Base-by-base conservation (phyloP, 2,113 vertebrate species). In the Gasterosteus nipponicus region DNA sequence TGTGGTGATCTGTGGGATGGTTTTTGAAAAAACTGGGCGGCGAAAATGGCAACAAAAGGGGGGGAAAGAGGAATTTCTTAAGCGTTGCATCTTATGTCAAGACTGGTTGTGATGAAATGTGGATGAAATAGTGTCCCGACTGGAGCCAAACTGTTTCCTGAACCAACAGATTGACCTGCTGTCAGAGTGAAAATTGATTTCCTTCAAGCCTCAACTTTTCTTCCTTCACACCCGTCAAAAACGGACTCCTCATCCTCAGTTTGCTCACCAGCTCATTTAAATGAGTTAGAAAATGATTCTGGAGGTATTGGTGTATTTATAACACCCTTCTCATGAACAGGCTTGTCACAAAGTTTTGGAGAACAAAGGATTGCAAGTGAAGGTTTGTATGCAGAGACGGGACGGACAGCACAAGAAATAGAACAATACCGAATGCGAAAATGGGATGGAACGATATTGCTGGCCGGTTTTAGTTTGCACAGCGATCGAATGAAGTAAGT, bases 101-200 rank as follows among this genome's bases (percentile, higher is more conserved):
- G 70, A 67, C 75, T 39, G 47, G 75, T 88, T 56, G 76, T 89
- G 86, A 86, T 87, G 84, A 87, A 91, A 91, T 41, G 61, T 54
- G 57, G 74, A 75, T 79, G 88, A 86, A 89, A 89, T 75, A 41
- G 16, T 60, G 80, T 70, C 78, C 83, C 58, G 73, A 66, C 81
- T 67, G 61, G 53, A 81, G 67, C 42, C 46, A 70, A 72, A 76
- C 41, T 46, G 66, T 75, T 75, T 88, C 58, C 58, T 81, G 53
- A 86, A 86, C 71, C 44, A 65, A 64, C 63, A 44, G 46, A 62
- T 38, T 75, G 58, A 69, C 81, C 64, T 54, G 42, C 82, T 80
- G 70, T 72, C 53, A 33, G 56, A 73, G 51, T 6, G 7, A 73
- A 56, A 84, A 61, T 38, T 68, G 42, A 70, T 77, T 68, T 60